These are phyloP conservation scores for Sebastes steindachneri DNA, from an alignment of 2,797 vertebrate genomes.

Conservation along the genomic window DNA sequence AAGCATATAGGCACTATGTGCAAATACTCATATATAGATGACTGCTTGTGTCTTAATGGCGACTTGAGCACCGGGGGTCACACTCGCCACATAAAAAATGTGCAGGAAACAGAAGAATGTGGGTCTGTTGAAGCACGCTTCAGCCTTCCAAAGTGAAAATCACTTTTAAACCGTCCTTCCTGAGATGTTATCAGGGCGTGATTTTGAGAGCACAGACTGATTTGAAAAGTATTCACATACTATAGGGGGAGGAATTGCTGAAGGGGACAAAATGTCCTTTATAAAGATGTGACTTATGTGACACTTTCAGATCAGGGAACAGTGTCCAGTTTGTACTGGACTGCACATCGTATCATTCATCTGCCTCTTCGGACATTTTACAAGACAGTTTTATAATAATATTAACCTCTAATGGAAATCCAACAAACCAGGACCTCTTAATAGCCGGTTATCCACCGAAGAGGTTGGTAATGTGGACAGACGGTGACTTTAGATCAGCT, in stretches of 20 bases:
- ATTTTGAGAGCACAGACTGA: neutral
- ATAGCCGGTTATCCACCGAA: neutral
- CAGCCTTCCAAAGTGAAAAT: neutral
- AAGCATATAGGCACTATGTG: neutral
- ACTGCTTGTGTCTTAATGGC: neutral
- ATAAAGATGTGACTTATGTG: neutral
- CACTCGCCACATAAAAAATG: neutral
- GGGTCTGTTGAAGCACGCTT: neutral
- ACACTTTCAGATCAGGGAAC: neutral
- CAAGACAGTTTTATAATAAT: neutral
- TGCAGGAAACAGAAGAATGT: conserved; percentile 6
- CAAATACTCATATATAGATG: neutral
- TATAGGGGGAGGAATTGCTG: neutral
- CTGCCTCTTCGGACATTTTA: neutral
- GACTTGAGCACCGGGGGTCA: accelerated
- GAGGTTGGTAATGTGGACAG: neutral
- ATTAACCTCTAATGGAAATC: neutral
- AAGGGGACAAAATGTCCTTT: neutral
- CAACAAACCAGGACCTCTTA: neutral
- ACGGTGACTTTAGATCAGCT: neutral
- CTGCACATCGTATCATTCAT: neutral
- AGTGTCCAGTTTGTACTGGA: neutral
- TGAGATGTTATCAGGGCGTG: neutral
- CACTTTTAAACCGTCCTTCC: neutral
- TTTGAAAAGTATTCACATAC: neutral